Evolutionary conservation across 1,140 invertebrate genomes (phyloP).

Genomic region (Anthonomus grandis): DNA sequence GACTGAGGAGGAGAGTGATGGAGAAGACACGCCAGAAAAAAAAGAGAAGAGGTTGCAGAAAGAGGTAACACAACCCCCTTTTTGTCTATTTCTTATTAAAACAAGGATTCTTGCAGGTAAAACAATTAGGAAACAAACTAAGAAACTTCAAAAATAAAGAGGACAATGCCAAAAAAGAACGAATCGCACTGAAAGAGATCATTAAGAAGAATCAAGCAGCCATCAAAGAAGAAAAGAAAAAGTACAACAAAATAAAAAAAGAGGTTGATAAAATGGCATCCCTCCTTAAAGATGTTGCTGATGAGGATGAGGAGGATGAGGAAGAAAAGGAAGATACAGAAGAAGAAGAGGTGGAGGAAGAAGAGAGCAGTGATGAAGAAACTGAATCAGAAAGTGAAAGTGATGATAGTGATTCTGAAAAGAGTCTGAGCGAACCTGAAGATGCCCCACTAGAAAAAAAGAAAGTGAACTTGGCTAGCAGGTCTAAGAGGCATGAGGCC

Average conservation of each 20-base stretch:
- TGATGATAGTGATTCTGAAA: slow-evolving; percentile 53
- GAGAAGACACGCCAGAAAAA: slow-evolving; percentile 68
- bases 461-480: slow-evolving; percentile 60
- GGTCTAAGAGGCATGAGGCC: slow-evolving; percentile 70
- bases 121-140: slow-evolving; percentile 74
- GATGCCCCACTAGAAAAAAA: slow-evolving; percentile 61
- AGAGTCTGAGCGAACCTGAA: slow-evolving; percentile 64
- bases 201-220: slow-evolving; percentile 75
- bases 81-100: background rate
- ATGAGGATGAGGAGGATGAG: slow-evolving; percentile 66
- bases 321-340: slow-evolving; percentile 58
- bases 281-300: slow-evolving; percentile 73
- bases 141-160: slow-evolving; percentile 75
- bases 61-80: slow-evolving; percentile 51
- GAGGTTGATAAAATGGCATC: slow-evolving; percentile 87
- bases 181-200: slow-evolving; percentile 70
- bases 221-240: slow-evolving; percentile 71
- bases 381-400: slow-evolving; percentile 61
- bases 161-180: slow-evolving; percentile 71
- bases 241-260: slow-evolving; percentile 74
- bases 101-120: slow-evolving; percentile 37
- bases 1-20: slow-evolving; percentile 61
- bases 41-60: slow-evolving; percentile 57
- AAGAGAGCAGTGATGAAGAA: slow-evolving; percentile 58
- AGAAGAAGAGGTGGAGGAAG: slow-evolving; percentile 60